Conservation (phyloP, 1,140 invertebrate species). For the Meloidogyne exigua region DNA sequence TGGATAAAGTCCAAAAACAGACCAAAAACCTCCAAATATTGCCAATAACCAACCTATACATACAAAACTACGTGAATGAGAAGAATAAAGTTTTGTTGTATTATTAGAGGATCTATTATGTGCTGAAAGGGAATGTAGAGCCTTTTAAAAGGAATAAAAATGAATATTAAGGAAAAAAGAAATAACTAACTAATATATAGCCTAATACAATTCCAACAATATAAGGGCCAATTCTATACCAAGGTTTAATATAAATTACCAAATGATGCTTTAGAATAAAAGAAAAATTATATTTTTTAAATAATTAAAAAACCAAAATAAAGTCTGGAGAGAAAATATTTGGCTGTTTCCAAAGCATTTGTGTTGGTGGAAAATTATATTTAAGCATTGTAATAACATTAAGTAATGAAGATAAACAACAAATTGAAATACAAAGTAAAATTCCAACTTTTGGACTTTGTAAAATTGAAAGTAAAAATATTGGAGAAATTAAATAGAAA, state of each 20-base stretch:
- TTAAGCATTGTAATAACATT: constrained; percentile 53
- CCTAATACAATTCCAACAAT: constrained; percentile 66
- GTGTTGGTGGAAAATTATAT: constrained; percentile 62
- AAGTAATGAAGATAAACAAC: constrained; percentile 42
- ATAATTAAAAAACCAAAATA: constrained; percentile 33
- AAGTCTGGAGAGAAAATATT: constrained; percentile 60
- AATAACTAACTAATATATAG: constrained; percentile 56
- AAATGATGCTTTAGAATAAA: constrained; percentile 50
- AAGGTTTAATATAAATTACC: constrained; percentile 66
- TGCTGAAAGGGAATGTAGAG: constrained; percentile 12
- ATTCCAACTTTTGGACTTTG: constrained; percentile 49
- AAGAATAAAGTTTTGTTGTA: not conserved
- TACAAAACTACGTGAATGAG: constrained; percentile 33
- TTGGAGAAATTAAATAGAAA: constrained; percentile 61
- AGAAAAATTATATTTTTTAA: not conserved
- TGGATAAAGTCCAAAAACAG: constrained; percentile 59
- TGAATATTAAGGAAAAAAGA: not conserved
- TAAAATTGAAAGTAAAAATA: constrained; percentile 58
- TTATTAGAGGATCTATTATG: constrained; percentile 9
- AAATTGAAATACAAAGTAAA: constrained; percentile 36
- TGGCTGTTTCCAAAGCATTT: constrained; percentile 63
- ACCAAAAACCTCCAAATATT: constrained; percentile 45
- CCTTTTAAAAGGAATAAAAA: not conserved
- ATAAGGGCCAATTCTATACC: constrained; percentile 66
- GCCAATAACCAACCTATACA: constrained; percentile 46